Evolutionary conservation across 2,888 invertebrate genomes (phyloP), one percentile per base, ranked within the genome.

Genomic region (Lucinisca nassula): DNA sequence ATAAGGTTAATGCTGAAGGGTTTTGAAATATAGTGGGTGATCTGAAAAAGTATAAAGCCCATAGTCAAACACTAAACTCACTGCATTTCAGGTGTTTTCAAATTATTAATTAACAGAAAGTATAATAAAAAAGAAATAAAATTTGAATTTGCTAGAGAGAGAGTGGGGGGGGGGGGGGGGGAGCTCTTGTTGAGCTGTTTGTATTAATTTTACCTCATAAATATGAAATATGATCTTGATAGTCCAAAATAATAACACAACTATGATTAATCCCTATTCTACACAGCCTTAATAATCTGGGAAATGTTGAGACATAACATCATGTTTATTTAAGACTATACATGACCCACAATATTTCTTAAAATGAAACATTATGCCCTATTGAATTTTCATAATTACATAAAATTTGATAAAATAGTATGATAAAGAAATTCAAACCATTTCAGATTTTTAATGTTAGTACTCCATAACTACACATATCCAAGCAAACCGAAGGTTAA

Each of bases 161-260:
- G n/a, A n/a, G n/a, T n/a, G n/a, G n/a, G n/a, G n/a, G n/a, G n/a
- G n/a, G n/a, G n/a, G n/a, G n/a, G n/a, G n/a, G n/a, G n/a, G n/a
- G n/a, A n/a, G n/a, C n/a, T n/a, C n/a, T n/a, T n/a, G n/a, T n/a
- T n/a, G n/a, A n/a, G n/a, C n/a, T n/a, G n/a, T n/a, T n/a, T n/a
- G n/a, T n/a, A n/a, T n/a, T n/a, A n/a, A n/a, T n/a, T n/a, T n/a
- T n/a, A n/a, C n/a, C n/a, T n/a, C n/a, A n/a, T 8, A 55, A 55
- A 55, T 67, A 35, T 67, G 67, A 67, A 67, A 67, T 67, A 35
- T 67, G 35, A 67, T 67, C 21, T 67, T 21, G 32, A 67, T 67
- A 67, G 35, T 67, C 67, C 67, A 30, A 67, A 67, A 35, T 17
- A 67, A 67, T 35, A 67, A 67, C 35, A 67, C 12, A 67, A 32